Evolutionary conservation across 2,113 vertebrate species (phyloP).

Genomic region (Anser brachyrhynchus): DNA sequence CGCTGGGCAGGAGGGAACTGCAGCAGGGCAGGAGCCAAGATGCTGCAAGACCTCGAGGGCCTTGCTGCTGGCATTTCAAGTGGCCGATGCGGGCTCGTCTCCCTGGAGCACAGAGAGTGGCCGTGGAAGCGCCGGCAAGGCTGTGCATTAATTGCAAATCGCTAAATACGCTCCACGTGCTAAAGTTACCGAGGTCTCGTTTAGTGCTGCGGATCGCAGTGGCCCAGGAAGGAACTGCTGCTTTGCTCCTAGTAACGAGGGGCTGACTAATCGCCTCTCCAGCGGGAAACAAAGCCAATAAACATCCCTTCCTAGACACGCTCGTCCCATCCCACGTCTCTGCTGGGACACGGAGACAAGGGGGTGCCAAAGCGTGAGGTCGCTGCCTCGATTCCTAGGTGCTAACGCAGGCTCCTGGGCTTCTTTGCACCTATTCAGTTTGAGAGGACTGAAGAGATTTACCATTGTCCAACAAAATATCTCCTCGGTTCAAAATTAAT

Average conservation of each 20-base stretch:
- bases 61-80: not conserved
- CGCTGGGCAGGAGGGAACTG: constrained; percentile 53
- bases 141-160: not conserved
- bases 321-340: not conserved
- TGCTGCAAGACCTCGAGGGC: not conserved
- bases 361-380: not conserved
- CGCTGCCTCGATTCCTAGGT: not conserved
- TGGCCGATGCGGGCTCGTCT: constrained; percentile 26
- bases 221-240: not conserved
- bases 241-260: not conserved
- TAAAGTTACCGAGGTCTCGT: not conserved
- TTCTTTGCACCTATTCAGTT: not conserved
- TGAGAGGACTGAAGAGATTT: fast-evolving
- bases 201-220: not conserved
- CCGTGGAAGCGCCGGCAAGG: not conserved
- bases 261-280: not conserved
- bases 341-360: not conserved
- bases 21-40: constrained; percentile 34
- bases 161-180: not conserved
- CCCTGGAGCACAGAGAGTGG: not conserved
- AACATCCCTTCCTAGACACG: fast-evolving
- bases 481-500: not conserved
- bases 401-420: not conserved
- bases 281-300: not conserved
- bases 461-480: not conserved